Conservation (phyloP, 2,797 vertebrate species). For the Myotis pilosus region DNA sequence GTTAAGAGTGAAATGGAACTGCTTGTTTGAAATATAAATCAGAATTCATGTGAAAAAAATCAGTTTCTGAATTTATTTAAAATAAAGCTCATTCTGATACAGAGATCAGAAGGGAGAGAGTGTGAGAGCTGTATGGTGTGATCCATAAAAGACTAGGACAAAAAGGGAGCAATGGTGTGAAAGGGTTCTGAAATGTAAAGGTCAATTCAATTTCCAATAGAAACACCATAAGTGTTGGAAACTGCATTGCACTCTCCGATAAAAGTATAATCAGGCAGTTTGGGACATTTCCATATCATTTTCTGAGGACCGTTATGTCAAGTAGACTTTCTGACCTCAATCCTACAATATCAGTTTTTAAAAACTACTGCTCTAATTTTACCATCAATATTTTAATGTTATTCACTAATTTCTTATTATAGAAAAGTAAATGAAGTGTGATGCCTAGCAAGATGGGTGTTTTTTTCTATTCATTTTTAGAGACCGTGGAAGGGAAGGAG, state of each 20-base stretch:
- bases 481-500: too few species aligned
- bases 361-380: constrained; percentile 6
- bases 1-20: neutral
- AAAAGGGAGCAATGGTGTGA: neutral
- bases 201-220: neutral
- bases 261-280: neutral
- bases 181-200: neutral
- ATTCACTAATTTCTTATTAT: neutral
- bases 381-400: neutral
- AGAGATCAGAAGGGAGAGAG: neutral
- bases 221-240: neutral
- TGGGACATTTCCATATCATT: neutral
- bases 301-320: neutral
- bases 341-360: neutral
- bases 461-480: neutral
- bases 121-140: neutral
- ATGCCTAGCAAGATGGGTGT: neutral
- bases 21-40: neutral
- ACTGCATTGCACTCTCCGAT: neutral
- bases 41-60: neutral
- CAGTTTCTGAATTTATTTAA: constrained; percentile 13
- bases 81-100: constrained; percentile 5
- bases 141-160: neutral
- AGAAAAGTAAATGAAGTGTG: neutral
- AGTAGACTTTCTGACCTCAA: neutral